Conservation (phyloP, 2,797 vertebrate species). For the Lagorchestes hirsutus region DNA sequence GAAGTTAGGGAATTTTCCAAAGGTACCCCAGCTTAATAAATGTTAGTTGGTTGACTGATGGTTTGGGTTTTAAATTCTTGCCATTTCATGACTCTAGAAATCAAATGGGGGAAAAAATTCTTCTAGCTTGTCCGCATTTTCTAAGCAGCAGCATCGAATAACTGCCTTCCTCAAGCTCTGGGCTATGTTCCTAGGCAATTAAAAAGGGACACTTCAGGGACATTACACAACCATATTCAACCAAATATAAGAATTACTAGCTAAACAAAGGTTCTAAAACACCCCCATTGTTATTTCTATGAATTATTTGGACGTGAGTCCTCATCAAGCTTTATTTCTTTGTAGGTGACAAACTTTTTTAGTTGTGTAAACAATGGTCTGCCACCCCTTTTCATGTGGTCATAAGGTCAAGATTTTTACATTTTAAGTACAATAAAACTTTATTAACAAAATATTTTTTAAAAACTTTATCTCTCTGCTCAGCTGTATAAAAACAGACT, state of each 20-base stretch:
- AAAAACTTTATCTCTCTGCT: too few species aligned
- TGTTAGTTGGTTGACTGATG: too few species aligned
- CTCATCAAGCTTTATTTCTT: background rate
- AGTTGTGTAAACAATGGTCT: too few species aligned
- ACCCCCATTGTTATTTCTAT: background rate
- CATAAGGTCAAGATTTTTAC: too few species aligned
- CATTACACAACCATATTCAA: background rate
- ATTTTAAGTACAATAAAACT: too few species aligned
- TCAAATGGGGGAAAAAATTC: background rate
- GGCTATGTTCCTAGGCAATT: conserved; percentile 3
- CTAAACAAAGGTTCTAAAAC: background rate
- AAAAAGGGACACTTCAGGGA: background rate
- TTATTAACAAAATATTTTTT: too few species aligned
- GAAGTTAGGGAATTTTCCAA: background rate
- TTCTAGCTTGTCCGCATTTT: conserved; percentile 1
- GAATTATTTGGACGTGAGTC: background rate
- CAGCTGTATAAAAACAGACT: too few species aligned
- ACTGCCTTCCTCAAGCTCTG: background rate
- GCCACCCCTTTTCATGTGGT: too few species aligned
- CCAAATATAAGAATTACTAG: background rate
- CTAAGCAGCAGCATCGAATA: conserved; percentile 29
- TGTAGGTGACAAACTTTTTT: too few species aligned
- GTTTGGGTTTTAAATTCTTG: background rate
- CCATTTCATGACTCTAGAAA: conserved; percentile 3
- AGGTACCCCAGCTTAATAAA: background rate